Conservation (phyloP, 2,797 vertebrate species). For the Brotogeris chrysoptera region DNA sequence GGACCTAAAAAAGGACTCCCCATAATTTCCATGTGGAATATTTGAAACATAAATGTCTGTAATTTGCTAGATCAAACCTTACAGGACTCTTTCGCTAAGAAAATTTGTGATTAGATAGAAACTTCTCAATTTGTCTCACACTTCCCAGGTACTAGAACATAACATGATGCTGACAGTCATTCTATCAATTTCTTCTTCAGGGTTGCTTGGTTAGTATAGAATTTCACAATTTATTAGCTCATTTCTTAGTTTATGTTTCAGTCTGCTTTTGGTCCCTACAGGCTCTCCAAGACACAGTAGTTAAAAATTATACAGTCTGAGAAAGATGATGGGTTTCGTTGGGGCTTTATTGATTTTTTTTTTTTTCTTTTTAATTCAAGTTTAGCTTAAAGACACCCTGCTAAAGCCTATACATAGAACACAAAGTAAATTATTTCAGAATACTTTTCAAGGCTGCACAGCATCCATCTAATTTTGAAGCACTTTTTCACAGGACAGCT, state of each 20-base stretch:
- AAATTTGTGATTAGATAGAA: background rate
- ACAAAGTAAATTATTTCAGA: background rate
- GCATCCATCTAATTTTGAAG: background rate
- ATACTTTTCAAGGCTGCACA: background rate
- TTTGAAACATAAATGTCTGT: background rate
- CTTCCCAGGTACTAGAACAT: background rate
- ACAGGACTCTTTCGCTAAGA: background rate
- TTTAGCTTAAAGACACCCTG: background rate
- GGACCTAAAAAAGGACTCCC: fast-evolving
- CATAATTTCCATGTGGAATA: background rate
- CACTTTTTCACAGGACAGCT: background rate
- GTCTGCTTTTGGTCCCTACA: background rate
- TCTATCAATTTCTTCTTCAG: fast-evolving
- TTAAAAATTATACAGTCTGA: background rate
- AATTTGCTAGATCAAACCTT: background rate
- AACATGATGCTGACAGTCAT: background rate
- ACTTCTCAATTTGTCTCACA: background rate
- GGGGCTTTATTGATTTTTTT: fast-evolving
- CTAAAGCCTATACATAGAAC: background rate
- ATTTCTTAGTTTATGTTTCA: background rate
- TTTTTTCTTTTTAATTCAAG: background rate
- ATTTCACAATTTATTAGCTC: background rate
- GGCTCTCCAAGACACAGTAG: background rate
- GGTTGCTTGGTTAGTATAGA: background rate
- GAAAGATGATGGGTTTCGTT: background rate